Percentiles rank a stretch among this genome's conserved stretches.
Conservation (phyloP, 2,797 vertebrate genomes). For the Coccyzus lansbergi region DNA sequence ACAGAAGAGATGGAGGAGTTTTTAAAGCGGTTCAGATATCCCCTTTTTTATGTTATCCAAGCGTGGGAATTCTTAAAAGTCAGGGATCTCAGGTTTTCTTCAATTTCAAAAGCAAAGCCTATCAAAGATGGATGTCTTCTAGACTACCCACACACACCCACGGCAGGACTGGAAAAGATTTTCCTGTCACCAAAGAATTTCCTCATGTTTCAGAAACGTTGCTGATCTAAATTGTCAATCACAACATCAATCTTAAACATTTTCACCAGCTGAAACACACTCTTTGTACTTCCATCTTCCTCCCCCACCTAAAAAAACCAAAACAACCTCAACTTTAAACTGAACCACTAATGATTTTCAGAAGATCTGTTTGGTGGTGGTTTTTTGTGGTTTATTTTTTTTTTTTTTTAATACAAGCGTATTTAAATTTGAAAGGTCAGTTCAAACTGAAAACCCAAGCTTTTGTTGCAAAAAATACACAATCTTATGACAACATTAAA, state of each 20-base stretch:
- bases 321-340: background rate
- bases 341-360: background rate
- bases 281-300: background rate
- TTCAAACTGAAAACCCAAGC: background rate
- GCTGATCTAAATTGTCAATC: background rate
- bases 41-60: background rate
- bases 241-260: background rate
- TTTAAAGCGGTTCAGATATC: background rate
- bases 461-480: background rate
- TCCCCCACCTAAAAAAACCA: too few relatives aligned
- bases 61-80: constrained; percentile 5
- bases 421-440: background rate
- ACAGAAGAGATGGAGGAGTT: constrained; percentile 6
- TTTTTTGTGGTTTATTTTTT: too few relatives aligned
- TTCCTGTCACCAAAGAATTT: background rate
- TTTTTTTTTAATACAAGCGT: background rate
- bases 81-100: constrained; percentile 1
- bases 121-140: background rate
- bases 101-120: constrained; percentile 18
- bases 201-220: background rate
- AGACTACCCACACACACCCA: background rate
- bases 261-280: background rate
- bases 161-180: background rate
- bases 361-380: background rate
- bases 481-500: background rate